These are phyloP conservation scores for Tragelaphus scriptus DNA, from an alignment of 2,113 vertebrate genomes.

Conservation along the genomic window DNA sequence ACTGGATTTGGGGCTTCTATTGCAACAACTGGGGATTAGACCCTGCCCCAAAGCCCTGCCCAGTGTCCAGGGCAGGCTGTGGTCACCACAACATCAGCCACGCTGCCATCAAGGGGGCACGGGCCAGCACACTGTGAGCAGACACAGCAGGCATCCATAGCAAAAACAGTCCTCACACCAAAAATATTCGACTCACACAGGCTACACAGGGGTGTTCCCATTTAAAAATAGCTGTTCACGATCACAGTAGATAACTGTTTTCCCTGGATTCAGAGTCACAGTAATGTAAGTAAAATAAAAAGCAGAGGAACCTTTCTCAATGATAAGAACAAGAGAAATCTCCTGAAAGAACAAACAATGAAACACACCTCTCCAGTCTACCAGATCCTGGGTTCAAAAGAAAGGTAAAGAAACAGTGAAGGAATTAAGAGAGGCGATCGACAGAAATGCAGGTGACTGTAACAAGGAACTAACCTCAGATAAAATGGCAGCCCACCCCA, in stretches of 20 bases:
- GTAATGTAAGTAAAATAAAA: not conserved
- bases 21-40: not conserved
- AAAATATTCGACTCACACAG: not conserved
- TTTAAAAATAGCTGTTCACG: not conserved
- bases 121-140: not conserved
- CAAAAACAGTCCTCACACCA: not conserved
- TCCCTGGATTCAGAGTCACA: not conserved
- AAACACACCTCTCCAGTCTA: not conserved
- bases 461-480: not conserved
- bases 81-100: not conserved
- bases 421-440: not conserved
- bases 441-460: not conserved
- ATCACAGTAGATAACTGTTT: not conserved
- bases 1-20: not conserved
- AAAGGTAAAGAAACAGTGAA: not conserved
- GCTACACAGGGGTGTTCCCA: not conserved
- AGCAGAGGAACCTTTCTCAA: not conserved
- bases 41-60: not conserved
- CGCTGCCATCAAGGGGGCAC: not conserved
- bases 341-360: not conserved
- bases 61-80: not conserved
- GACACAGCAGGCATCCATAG: not conserved
- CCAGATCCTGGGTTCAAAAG: not conserved
- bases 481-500: not conserved
- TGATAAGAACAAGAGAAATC: not conserved